A percentile compares a stretch with the other conserved stretches of the same genome.
These are phyloP conservation scores for Drosophila parabipectinata DNA, from an alignment of 1,140 invertebrate species.

Conservation along the genomic window DNA sequence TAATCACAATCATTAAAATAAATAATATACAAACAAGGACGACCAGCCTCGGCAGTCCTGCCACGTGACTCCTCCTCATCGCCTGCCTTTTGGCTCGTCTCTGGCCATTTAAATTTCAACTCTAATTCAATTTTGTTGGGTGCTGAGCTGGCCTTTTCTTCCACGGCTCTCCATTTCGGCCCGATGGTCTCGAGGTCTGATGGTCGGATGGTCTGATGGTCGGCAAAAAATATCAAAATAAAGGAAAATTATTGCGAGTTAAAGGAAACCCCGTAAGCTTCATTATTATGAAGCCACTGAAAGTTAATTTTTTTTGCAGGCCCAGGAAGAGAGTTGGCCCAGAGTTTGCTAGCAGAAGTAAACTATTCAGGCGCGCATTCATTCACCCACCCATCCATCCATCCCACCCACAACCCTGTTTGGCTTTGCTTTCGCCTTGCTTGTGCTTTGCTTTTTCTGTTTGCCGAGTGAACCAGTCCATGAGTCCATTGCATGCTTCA, in stretches of 20 bases:
- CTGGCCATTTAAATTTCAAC: conserved; percentile 71
- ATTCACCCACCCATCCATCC: conserved; percentile 11
- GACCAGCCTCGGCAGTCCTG: conserved; percentile 1
- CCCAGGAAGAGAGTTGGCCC: conserved; percentile 3
- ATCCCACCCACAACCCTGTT: neutral
- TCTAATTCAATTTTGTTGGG: conserved; percentile 76
- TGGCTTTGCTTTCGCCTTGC: neutral
- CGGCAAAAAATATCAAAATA: conserved; percentile 38
- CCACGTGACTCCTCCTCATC: conserved; percentile 10
- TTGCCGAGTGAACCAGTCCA: conserved; percentile 68
- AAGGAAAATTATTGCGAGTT: conserved; percentile 38
- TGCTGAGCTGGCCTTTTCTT: conserved; percentile 70
- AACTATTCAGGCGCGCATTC: conserved; percentile 77
- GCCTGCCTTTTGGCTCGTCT: conserved; percentile 6
- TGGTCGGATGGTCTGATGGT: neutral
- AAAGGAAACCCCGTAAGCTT: conserved; percentile 61
- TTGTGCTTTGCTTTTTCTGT: conserved; percentile 27
- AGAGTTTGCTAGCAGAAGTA: conserved; percentile 31
- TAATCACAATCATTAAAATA: conserved; percentile 72
- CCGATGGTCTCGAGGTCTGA: conserved; percentile 14
- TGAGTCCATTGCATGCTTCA: conserved; percentile 76
- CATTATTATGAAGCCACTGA: conserved; percentile 67
- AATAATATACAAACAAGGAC: conserved; percentile 64
- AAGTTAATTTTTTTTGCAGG: conserved; percentile 40
- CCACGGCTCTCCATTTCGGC: neutral